Evolutionary conservation across 2,888 invertebrate species (phyloP).

Genomic region (Abrostola tripartita): DNA sequence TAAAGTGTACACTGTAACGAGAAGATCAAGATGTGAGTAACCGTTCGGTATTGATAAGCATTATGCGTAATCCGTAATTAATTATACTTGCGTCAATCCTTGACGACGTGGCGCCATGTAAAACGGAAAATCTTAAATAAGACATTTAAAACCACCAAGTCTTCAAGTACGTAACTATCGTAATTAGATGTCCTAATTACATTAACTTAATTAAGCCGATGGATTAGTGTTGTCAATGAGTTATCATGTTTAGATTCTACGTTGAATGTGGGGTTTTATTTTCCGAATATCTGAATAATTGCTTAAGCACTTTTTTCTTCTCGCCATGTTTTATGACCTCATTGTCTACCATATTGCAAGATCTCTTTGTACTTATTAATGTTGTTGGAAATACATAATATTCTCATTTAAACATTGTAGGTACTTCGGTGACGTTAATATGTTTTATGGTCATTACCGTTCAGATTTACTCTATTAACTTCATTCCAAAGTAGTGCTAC

Average conservation of each 20-base stretch:
- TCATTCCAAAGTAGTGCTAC: background rate
- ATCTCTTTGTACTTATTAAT: too few relatives aligned
- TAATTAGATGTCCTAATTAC: conserved; percentile 21
- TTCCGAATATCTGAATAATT: background rate
- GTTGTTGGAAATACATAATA: too few relatives aligned
- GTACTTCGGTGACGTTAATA: too few relatives aligned
- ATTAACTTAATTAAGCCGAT: background rate
- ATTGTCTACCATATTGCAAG: too few relatives aligned
- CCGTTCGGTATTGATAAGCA: background rate
- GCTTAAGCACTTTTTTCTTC: background rate
- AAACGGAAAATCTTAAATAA: conserved; percentile 36
- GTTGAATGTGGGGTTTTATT: background rate
- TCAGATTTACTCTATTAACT: too few relatives aligned
- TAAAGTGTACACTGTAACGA: background rate
- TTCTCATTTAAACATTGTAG: too few relatives aligned
- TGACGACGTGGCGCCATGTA: conserved; percentile 43
- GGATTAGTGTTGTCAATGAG: background rate
- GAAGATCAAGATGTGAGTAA: conserved; percentile 1
- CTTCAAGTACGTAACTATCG: conserved; percentile 16
- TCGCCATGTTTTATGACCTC: too few relatives aligned
- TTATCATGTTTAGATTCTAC: background rate
- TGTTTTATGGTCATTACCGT: too few relatives aligned
- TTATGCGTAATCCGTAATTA: conserved; percentile 20
- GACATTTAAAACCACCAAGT: conserved; percentile 30
- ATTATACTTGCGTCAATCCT: conserved; percentile 48